phyloP scores from a whole-genome alignment of 2,888 invertebrate species.

The Sesia apiformis region DNA sequence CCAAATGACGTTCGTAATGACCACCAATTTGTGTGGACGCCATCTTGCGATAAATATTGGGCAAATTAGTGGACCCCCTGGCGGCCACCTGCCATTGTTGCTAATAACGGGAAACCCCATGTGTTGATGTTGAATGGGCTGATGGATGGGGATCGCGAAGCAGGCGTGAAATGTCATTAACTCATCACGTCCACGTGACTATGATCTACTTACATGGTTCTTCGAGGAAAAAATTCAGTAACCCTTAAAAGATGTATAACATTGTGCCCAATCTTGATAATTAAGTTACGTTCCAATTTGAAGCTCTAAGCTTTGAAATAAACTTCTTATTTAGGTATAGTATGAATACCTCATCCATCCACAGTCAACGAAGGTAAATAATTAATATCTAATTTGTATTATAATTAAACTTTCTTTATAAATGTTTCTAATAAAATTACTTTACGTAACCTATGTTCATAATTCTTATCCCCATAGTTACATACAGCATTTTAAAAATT shows the following conservation, averaged over 20 bases:
- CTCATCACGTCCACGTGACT: constrained; percentile 3
- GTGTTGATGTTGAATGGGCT: not conserved
- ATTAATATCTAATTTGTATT: no score
- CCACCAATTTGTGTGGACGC: constrained; percentile 52
- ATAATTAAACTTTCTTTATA: no score
- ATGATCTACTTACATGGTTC: constrained; percentile 12
- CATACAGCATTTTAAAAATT: no score
- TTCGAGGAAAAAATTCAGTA: not conserved
- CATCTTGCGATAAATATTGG: constrained; percentile 68
- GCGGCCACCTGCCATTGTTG: constrained; percentile 43
- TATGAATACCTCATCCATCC: no score
- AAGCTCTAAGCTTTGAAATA: no score
- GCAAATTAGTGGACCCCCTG: constrained; percentile 60
- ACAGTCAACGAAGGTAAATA: no score
- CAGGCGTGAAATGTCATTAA: constrained; percentile 52
- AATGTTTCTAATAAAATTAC: no score
- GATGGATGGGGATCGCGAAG: not conserved
- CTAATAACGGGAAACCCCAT: not conserved
- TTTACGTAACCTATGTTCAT: no score
- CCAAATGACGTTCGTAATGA: constrained; percentile 57
- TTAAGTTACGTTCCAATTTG: not conserved
- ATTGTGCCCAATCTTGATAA: not conserved
- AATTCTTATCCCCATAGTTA: no score
- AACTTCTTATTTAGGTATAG: no score
- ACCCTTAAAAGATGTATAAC: not conserved